These are phyloP conservation scores for Drosophila fulvimacula DNA, from an alignment of 2,888 invertebrate genomes.

Conservation along the genomic window DNA sequence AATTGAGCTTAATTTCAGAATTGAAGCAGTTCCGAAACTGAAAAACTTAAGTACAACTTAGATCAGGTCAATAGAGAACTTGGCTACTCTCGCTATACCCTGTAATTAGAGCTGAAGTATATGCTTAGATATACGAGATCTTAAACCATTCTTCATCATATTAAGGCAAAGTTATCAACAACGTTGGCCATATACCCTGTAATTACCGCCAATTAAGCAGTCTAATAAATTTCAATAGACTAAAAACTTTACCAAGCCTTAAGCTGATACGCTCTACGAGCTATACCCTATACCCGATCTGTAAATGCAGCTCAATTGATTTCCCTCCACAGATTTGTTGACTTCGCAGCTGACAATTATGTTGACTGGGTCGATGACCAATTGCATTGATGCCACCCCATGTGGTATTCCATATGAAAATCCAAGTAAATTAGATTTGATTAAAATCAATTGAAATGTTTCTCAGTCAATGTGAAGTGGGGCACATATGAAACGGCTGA, in stretches of 20 bases:
- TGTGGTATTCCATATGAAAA: constrained; percentile 7
- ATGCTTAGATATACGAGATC: too few relatives aligned
- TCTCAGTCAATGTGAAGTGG: constrained; percentile 30
- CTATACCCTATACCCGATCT: neutral
- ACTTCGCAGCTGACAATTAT: constrained; percentile 7
- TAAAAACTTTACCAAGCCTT: too few relatives aligned
- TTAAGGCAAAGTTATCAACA: too few relatives aligned
- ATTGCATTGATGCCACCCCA: constrained; percentile 10
- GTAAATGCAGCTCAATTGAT: constrained; percentile 4
- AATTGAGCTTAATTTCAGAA: too few relatives aligned
- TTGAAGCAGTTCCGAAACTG: too few relatives aligned
- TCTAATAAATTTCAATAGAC: too few relatives aligned
- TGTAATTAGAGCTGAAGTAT: too few relatives aligned
- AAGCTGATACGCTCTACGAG: neutral
- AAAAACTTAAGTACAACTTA: too few relatives aligned
- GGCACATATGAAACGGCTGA: constrained; percentile 6
- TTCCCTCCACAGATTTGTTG: constrained; percentile 6
- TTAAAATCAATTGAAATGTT: constrained; percentile 81
- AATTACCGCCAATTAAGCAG: neutral
- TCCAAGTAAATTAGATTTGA: constrained; percentile 75
- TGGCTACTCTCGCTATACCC: too few relatives aligned
- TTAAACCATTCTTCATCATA: too few relatives aligned
- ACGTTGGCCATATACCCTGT: neutral
- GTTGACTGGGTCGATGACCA: constrained; percentile 33
- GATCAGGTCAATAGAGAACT: too few relatives aligned